These are phyloP conservation scores for Cephalopholis sonnerati DNA, from an alignment of 2,113 vertebrate genomes.

Conservation along the genomic window DNA sequence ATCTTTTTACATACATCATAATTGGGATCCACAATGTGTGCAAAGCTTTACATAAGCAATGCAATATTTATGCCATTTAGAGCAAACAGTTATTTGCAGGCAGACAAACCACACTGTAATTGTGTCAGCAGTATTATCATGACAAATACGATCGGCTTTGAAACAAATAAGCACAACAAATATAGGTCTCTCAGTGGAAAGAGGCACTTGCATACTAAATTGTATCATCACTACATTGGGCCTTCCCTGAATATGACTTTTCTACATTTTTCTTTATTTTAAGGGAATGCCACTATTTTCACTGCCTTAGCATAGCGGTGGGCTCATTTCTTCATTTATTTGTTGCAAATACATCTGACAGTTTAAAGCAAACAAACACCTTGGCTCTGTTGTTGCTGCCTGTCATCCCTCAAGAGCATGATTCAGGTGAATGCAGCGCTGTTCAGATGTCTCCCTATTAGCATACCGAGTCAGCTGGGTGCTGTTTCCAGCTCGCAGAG, in stretches of 20 bases:
- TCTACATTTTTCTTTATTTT: conserved; percentile 15
- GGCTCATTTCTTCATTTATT: conserved; percentile 20
- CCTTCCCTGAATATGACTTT: not conserved
- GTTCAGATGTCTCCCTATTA: conserved; percentile 44
- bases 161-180: conserved; percentile 28
- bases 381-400: conserved; percentile 31
- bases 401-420: conserved; percentile 33
- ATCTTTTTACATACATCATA: not conserved
- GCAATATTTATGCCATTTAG: not conserved
- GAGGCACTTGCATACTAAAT: not conserved
- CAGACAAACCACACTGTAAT: conserved; percentile 5
- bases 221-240: not conserved
- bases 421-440: conserved; percentile 37
- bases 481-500: conserved; percentile 50
- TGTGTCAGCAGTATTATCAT: conserved; percentile 12
- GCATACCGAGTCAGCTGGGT: conserved; percentile 59
- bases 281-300: not conserved
- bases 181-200: conserved; percentile 12
- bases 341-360: conserved; percentile 41
- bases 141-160: conserved; percentile 22
- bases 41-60: conserved; percentile 10
- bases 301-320: not conserved
- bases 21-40: conserved; percentile 5
- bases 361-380: conserved; percentile 37
- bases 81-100: conserved; percentile 4